Conservation (phyloP, 2,888 invertebrate genomes). For the Tenthredo amoena region DNA sequence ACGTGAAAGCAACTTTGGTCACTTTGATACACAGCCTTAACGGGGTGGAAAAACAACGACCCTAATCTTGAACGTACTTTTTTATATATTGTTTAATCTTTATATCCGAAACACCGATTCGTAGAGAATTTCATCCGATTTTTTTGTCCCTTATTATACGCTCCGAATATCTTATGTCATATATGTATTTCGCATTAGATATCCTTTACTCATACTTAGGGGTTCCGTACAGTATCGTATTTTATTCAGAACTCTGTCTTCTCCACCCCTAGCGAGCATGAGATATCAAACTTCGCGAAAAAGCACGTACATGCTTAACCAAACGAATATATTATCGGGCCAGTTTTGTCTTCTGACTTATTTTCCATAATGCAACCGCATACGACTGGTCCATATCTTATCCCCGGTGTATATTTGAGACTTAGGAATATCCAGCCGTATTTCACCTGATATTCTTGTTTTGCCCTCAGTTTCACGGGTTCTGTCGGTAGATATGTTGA, state of each 20-base stretch:
- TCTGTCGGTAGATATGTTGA: background rate
- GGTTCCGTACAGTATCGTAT: background rate
- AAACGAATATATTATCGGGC: constrained; percentile 9
- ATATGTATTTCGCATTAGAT: background rate
- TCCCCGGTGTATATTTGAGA: background rate
- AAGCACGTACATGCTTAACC: constrained; percentile 23
- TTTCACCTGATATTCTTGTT: constrained; percentile 30
- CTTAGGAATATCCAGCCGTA: constrained; percentile 1
- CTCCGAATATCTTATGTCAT: background rate
- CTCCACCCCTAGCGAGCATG: background rate
- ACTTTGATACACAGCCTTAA: background rate
- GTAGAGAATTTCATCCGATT: background rate
- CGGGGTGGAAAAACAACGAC: background rate
- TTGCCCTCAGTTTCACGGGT: background rate
- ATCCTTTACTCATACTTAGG: background rate
- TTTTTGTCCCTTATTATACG: background rate
- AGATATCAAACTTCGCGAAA: background rate
- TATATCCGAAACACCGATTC: background rate
- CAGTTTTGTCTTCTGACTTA: constrained; percentile 16
- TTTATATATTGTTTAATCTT: background rate
- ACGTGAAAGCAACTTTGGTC: background rate
- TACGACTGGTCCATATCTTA: constrained; percentile 30
- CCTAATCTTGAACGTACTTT: background rate
- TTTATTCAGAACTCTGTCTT: background rate
- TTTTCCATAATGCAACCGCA: constrained; percentile 42